A percentile compares a stretch with the other conserved stretches of the same genome.
phyloP scores from a whole-genome alignment of 1,140 invertebrate genomes.

The Caligus rogercresseyi region DNA sequence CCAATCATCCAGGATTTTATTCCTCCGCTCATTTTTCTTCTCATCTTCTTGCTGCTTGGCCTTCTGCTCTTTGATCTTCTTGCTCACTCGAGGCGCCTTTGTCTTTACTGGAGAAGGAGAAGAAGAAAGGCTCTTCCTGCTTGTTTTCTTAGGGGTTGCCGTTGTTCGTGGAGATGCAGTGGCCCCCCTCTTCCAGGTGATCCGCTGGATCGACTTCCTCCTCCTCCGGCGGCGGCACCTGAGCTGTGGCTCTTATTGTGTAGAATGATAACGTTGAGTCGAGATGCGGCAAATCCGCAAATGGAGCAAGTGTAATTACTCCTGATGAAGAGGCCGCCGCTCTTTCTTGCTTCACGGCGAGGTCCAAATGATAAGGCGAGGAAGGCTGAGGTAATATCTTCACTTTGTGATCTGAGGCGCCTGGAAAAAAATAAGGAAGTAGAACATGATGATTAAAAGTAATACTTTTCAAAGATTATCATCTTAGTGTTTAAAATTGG shows the following conservation, averaged over 20 bases:
- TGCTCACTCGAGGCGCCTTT: not conserved
- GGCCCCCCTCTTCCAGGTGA: not conserved
- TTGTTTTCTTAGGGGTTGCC: not conserved
- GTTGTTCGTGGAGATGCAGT: not conserved
- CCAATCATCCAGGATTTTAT: slow-evolving; percentile 14
- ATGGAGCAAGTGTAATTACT: slow-evolving; percentile 18
- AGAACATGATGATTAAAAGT: no score
- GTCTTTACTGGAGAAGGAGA: not conserved
- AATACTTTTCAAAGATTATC: no score
- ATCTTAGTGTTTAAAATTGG: no score
- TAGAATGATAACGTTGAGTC: slow-evolving; percentile 17
- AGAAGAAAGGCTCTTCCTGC: no score
- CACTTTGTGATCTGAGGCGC: slow-evolving; percentile 13
- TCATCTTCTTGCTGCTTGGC: slow-evolving; percentile 11
- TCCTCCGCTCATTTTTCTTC: not conserved
- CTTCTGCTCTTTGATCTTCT: slow-evolving; percentile 3
- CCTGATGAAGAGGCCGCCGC: not conserved
- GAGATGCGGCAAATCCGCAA: slow-evolving; percentile 14
- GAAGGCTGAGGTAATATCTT: slow-evolving; percentile 12
- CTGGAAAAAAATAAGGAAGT: not conserved
- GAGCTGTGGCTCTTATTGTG: slow-evolving; percentile 11
- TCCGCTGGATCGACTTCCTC: not conserved
- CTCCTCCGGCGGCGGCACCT: not conserved
- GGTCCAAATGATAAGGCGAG: slow-evolving; percentile 14
- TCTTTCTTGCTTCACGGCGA: not conserved